phyloP scores from a whole-genome alignment of 2,113 vertebrate species.

The Talpa occidentalis region DNA sequence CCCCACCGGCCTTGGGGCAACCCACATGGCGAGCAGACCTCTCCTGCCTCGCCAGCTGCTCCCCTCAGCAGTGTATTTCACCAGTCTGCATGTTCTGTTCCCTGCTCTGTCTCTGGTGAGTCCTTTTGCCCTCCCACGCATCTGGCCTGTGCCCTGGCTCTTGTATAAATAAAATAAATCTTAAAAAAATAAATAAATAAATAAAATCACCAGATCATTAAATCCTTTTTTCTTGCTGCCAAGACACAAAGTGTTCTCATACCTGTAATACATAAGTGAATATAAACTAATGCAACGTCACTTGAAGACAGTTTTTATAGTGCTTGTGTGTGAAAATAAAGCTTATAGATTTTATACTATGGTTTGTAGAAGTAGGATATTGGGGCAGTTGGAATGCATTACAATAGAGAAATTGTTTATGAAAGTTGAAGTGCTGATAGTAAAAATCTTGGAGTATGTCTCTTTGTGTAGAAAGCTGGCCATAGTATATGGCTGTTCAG shows the following conservation, averaged over 20 bases:
- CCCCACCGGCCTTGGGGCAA: too few species aligned
- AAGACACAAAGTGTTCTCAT: background rate
- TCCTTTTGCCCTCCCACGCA: too few species aligned
- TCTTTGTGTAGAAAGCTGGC: slow-evolving; percentile 4
- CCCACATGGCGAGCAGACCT: too few species aligned
- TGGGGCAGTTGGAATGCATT: background rate
- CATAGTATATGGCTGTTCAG: background rate
- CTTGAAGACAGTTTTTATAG: slow-evolving; percentile 42
- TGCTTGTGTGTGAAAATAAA: background rate
- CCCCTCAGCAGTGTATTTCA: too few species aligned
- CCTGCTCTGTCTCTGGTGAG: too few species aligned
- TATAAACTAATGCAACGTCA: background rate
- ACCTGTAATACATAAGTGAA: slow-evolving; percentile 16
- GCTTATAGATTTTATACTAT: background rate
- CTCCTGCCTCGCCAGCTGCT: too few species aligned
- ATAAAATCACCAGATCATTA: background rate
- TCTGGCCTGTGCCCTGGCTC: too few species aligned
- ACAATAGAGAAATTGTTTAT: background rate
- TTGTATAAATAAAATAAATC: too few species aligned
- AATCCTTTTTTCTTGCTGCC: slow-evolving; percentile 39
- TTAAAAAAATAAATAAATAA: too few species aligned
- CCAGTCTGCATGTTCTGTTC: too few species aligned
- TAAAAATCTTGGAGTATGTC: slow-evolving; percentile 10
- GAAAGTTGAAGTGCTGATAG: background rate
- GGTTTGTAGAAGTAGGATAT: slow-evolving; percentile 3